These are phyloP conservation scores for Atta colombica DNA, from an alignment of 1,140 invertebrate genomes.

Conservation along the genomic window DNA sequence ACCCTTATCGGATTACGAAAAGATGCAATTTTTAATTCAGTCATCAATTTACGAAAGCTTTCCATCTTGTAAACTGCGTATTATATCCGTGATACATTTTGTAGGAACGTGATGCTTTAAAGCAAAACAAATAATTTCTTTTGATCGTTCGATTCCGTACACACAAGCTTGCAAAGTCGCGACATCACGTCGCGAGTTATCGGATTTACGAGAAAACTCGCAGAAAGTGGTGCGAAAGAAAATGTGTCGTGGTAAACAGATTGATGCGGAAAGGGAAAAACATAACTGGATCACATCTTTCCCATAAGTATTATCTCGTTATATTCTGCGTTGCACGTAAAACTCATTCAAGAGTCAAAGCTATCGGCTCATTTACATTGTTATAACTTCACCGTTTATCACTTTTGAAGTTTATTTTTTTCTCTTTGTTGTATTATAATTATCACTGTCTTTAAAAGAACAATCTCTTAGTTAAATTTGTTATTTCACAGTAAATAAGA, in stretches of 20 bases:
- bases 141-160: constrained; percentile 40
- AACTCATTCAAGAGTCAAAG: not conserved
- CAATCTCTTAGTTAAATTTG: too few relatives aligned
- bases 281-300: constrained; percentile 13
- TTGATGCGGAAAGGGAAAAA: constrained; percentile 2
- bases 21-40: not conserved
- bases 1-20: constrained; percentile 6
- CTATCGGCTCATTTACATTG: not conserved
- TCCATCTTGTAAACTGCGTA: not conserved
- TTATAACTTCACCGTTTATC: not conserved
- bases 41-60: not conserved
- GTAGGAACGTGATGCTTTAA: not conserved
- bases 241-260: constrained; percentile 28
- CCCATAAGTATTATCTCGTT: not conserved
- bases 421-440: not conserved
- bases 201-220: constrained; percentile 28
- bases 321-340: not conserved
- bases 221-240: constrained; percentile 34
- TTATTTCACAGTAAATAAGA: too few relatives aligned
- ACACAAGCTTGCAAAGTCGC: constrained; percentile 33
- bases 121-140: not conserved
- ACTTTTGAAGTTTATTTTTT: not conserved
- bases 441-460: not conserved
- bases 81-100: constrained; percentile 19
- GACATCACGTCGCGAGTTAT: constrained; percentile 4